These are phyloP conservation scores for Cantharis nigra DNA, from an alignment of 2,888 invertebrate genomes.

Conservation along the genomic window DNA sequence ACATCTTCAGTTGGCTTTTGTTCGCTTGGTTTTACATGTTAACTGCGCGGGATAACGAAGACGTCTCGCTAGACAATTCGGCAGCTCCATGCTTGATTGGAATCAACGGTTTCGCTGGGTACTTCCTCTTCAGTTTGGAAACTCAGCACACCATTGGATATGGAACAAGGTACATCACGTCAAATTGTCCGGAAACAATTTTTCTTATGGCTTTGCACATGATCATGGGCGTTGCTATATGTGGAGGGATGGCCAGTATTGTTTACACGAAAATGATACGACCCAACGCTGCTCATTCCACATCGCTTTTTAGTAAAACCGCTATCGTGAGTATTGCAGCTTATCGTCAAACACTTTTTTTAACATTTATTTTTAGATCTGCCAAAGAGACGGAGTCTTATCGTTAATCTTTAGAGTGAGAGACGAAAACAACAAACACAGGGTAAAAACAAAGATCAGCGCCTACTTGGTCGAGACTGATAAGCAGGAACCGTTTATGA, in stretches of 20 bases:
- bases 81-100: slow-evolving; percentile 61
- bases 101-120: slow-evolving; percentile 65
- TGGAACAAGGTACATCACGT: slow-evolving; percentile 78
- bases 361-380: slow-evolving; percentile 60
- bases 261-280: slow-evolving; percentile 70
- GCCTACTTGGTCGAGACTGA: slow-evolving; percentile 69
- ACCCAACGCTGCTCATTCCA: slow-evolving; percentile 54
- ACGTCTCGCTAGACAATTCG: slow-evolving; percentile 65
- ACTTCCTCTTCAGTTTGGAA: slow-evolving; percentile 84
- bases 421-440: slow-evolving; percentile 73
- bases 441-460: slow-evolving; percentile 78
- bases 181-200: slow-evolving; percentile 84
- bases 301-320: slow-evolving; percentile 70
- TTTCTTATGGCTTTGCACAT: slow-evolving; percentile 83
- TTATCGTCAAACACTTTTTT: background rate
- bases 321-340: slow-evolving; percentile 63
- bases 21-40: slow-evolving; percentile 82
- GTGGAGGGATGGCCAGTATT: slow-evolving; percentile 54
- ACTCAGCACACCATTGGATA: slow-evolving; percentile 83
- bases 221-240: slow-evolving; percentile 60
- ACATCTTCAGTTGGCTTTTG: slow-evolving; percentile 75
- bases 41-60: slow-evolving; percentile 76
- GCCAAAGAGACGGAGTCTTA: slow-evolving; percentile 76
- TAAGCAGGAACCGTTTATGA: slow-evolving; percentile 74
- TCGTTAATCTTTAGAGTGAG: slow-evolving; percentile 82